These are phyloP conservation scores for Forbesichthys papilliferus DNA, from an alignment of 2,113 vertebrate genomes.

Conservation along the genomic window DNA sequence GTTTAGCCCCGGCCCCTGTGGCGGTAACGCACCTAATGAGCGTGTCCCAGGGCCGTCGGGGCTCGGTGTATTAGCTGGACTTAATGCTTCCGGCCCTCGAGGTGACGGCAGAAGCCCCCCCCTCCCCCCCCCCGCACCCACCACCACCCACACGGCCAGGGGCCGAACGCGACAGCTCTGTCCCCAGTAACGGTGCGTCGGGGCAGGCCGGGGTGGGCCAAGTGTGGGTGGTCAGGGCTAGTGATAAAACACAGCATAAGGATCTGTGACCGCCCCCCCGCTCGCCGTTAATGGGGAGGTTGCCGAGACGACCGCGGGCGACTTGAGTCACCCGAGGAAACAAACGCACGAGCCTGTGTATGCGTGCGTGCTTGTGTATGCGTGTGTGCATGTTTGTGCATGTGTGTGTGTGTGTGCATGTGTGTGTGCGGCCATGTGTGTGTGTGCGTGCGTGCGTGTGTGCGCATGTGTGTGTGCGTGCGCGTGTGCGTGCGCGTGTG, in stretches of 20 bases:
- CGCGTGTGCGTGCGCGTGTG: no score
- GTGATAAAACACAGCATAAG: slow-evolving; percentile 58
- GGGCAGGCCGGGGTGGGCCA: slow-evolving; percentile 34
- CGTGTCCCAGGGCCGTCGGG: slow-evolving; percentile 45
- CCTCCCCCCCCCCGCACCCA: no score
- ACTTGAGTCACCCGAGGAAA: neutral
- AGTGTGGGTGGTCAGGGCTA: slow-evolving; percentile 71
- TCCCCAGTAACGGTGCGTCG: slow-evolving; percentile 37
- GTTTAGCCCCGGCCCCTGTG: slow-evolving; percentile 32
- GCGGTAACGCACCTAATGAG: slow-evolving; percentile 66
- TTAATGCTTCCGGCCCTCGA: slow-evolving; percentile 68
- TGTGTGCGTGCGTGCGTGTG: no score
- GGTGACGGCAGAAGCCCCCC: neutral
- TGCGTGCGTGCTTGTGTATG: no score
- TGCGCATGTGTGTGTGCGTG: no score
- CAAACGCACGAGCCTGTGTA: no score
- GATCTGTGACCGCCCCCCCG: slow-evolving; percentile 31
- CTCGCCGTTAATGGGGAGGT: slow-evolving; percentile 30
- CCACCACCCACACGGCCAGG: slow-evolving; percentile 2
- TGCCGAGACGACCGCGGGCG: neutral
- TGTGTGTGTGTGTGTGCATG: no score
- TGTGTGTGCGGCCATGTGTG: no score
- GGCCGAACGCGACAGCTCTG: slow-evolving; percentile 58
- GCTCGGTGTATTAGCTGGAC: slow-evolving; percentile 63
- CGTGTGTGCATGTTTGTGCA: no score